Base-by-base conservation (phyloP, 2,888 invertebrate species). In the Terebella lapidaria region DNA sequence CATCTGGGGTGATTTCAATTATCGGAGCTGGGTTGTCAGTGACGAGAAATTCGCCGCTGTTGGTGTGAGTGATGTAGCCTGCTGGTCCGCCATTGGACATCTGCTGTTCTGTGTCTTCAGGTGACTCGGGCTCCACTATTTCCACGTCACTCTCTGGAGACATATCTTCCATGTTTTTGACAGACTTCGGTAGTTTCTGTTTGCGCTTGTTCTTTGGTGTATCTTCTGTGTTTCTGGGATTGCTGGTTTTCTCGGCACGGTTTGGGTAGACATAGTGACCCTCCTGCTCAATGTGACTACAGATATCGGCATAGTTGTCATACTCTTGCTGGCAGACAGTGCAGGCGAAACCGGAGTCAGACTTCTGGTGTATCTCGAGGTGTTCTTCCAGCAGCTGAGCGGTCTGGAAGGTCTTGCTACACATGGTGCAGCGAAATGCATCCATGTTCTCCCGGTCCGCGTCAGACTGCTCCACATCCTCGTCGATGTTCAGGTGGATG, bases 111-210 rank as follows among this genome's bases (percentile, higher is more conserved):
- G 5, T 27, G 29, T 53, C 53, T 20, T 49, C 49, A 1, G 63
- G 63, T 3, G 63, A 54, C 25, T 62, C 56, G 2, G 61, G 63
- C 35, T 63, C 58, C 15, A 62, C 63, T 1, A 62, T 51, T 20
- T 61, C 60, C 10, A 56, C 20, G 26, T 62, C 62, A 47, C 57
- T 62, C 2, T 52, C 54, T 1, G 4, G 27, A 26, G 29, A 53
- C 24, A 28, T 5, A 0, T 24, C 60, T 3, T 18, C 55, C 1
- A 2, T 15, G 5, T 49, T 52, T 18, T 35, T 45, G 54, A 30
- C 52, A 28, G 49, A 18, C 54, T 54, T 63, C 10, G 27, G 47
- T 22, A 29, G 54, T 26, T 58, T 58, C 53, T 61, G 54, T 35
- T 61, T 57, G 49, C 59, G 42, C 20, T 60, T 42, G 24, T 3